Percentiles rank a stretch among this genome's conserved stretches.
Evolutionary conservation across 2,113 vertebrate species (phyloP).

Genomic region (Rostratula benghalensis): DNA sequence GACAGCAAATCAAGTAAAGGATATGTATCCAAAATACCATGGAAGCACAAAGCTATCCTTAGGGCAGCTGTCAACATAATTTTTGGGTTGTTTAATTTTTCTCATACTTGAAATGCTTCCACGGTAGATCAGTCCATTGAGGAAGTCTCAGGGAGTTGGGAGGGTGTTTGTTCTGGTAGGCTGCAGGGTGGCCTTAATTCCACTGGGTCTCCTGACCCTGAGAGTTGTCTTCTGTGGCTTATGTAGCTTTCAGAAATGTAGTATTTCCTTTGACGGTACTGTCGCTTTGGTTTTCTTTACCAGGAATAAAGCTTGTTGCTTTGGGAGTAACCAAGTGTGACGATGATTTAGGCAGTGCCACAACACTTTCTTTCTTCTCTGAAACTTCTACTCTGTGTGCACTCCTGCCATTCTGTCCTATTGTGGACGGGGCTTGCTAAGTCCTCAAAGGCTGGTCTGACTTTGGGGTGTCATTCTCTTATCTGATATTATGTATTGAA

Average conservation of each 20-base stretch:
- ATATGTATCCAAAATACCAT: neutral
- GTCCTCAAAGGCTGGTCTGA: neutral
- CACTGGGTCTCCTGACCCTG: neutral
- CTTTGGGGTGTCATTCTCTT: neutral
- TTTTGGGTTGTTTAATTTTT: neutral
- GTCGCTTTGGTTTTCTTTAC: neutral
- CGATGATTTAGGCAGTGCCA: neutral
- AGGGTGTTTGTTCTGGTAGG: neutral
- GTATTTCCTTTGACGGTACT: rapidly evolving
- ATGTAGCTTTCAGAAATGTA: neutral
- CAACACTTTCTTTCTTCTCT: neutral
- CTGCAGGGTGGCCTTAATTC: neutral
- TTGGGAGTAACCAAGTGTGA: neutral
- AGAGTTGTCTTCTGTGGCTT: neutral
- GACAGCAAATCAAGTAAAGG: neutral
- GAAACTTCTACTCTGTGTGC: neutral
- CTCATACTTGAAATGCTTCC: neutral
- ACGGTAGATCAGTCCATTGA: rapidly evolving
- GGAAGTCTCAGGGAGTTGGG: neutral
- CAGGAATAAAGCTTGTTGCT: neutral
- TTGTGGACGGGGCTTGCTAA: neutral
- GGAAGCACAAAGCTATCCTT: neutral
- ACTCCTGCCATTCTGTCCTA: neutral
- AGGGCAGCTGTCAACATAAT: neutral
- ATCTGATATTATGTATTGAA: neutral